Evolutionary conservation across 1,140 invertebrate genomes (phyloP).

Genomic region (Rhyacophila brunnea): DNA sequence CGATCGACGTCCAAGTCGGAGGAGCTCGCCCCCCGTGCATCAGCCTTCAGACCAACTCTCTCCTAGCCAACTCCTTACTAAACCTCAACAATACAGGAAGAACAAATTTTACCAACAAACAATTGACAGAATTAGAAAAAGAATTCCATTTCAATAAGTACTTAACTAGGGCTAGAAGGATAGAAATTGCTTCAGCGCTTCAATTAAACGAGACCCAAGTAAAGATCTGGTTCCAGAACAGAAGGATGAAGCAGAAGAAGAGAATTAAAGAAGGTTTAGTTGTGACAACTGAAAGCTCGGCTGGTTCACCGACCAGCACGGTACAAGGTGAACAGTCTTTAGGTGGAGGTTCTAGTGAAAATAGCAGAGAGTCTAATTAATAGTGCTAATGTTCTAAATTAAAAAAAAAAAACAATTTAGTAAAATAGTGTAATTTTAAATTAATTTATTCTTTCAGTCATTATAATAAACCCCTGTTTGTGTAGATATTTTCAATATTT

Average conservation of each 20-base stretch:
- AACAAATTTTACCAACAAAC: slow-evolving; percentile 99
- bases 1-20: slow-evolving; percentile 45
- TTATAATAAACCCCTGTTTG: too few species aligned
- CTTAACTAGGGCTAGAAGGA: slow-evolving; percentile 90
- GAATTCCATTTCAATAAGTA: slow-evolving; percentile 99
- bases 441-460: too few species aligned
- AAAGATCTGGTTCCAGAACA: slow-evolving; percentile 91
- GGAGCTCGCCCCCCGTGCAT: slow-evolving; percentile 37
- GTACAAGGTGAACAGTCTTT: slow-evolving; percentile 38
- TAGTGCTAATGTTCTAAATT: too few species aligned
- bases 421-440: too few species aligned
- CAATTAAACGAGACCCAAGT: slow-evolving; percentile 96
- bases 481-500: too few species aligned
- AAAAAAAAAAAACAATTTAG: too few species aligned
- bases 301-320: slow-evolving; percentile 40
- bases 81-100: slow-evolving; percentile 82
- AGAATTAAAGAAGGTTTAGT: slow-evolving; percentile 85
- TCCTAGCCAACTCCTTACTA: slow-evolving; percentile 53
- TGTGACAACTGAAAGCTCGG: slow-evolving; percentile 47
- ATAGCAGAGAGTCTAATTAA: slow-evolving; percentile 63
- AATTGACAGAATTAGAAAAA: slow-evolving; percentile 97
- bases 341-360: slow-evolving; percentile 56
- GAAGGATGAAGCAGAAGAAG: slow-evolving; percentile 93
- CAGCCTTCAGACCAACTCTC: slow-evolving; percentile 42
- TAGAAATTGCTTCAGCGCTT: slow-evolving; percentile 95